Evolutionary conservation across 2,888 invertebrate genomes (phyloP).

Genomic region (Watsonalla cultraria): DNA sequence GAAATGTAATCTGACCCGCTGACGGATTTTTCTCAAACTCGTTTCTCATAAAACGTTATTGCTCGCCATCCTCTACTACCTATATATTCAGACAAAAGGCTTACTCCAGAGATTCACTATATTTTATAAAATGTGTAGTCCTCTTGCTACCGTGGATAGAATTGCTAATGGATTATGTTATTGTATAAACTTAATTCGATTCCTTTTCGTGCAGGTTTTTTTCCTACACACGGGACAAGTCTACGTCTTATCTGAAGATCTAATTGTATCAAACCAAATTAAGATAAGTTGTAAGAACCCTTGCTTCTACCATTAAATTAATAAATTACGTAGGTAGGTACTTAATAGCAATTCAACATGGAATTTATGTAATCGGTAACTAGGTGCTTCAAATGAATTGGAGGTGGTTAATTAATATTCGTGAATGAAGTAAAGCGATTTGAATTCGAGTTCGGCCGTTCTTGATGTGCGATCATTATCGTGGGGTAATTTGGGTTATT

Average conservation of each 20-base stretch:
- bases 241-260: background rate
- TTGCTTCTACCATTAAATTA: too few relatives aligned
- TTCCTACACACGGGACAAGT: background rate
- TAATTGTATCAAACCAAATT: too few relatives aligned
- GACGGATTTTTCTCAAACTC: background rate
- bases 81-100: background rate
- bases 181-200: background rate
- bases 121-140: background rate
- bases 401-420: conserved; percentile 1
- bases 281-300: too few relatives aligned
- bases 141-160: background rate
- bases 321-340: too few relatives aligned
- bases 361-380: background rate
- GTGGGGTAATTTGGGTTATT: conserved; percentile 18
- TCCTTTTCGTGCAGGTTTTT: background rate
- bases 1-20: background rate
- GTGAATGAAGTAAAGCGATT: conserved; percentile 2
- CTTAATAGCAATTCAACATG: background rate
- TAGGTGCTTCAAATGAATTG: background rate
- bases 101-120: background rate
- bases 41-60: background rate
- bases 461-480: conserved; percentile 18
- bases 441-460: conserved; percentile 7
- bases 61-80: background rate
- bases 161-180: background rate